Percentiles rank a stretch among this genome's conserved stretches.
phyloP scores from a whole-genome alignment of 2,113 vertebrate species.

The Misgurnus mizolepis region DNA sequence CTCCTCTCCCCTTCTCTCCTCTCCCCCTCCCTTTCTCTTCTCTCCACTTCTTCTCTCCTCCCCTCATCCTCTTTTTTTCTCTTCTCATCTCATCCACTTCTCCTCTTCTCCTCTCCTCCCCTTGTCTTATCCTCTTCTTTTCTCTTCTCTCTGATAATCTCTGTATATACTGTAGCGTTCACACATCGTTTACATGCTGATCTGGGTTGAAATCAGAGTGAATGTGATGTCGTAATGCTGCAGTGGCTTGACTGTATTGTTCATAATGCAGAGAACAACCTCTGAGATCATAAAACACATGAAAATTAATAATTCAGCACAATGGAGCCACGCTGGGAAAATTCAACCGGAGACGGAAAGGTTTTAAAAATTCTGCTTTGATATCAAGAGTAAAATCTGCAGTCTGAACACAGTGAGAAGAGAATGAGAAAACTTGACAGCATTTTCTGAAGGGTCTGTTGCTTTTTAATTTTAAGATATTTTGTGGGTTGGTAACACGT shows the following conservation, averaged over 20 bases:
- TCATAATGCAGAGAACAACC: conserved; percentile 25
- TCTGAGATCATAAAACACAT: conserved; percentile 37
- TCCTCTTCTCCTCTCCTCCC: background rate
- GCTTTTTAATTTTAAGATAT: background rate
- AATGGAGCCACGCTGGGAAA: conserved; percentile 30
- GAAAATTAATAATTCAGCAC: conserved; percentile 51
- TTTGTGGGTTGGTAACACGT: too few species aligned
- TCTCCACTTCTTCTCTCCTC: background rate
- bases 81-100: background rate
- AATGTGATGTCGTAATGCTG: conserved; percentile 10
- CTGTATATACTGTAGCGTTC: too few species aligned
- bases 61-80: background rate
- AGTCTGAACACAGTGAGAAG: conserved; percentile 59
- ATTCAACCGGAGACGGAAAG: background rate
- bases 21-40: background rate
- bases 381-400: conserved; percentile 41
- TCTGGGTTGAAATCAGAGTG: conserved; percentile 6
- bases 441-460: too few species aligned
- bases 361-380: conserved; percentile 44
- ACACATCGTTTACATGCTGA: background rate
- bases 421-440: conserved; percentile 55
- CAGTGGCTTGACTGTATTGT: conserved; percentile 11
- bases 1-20: background rate
- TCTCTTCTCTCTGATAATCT: background rate
- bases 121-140: background rate